phyloP scores from a whole-genome alignment of 92 coral and sea anemone species.

The Paragorgia papillata region DNA sequence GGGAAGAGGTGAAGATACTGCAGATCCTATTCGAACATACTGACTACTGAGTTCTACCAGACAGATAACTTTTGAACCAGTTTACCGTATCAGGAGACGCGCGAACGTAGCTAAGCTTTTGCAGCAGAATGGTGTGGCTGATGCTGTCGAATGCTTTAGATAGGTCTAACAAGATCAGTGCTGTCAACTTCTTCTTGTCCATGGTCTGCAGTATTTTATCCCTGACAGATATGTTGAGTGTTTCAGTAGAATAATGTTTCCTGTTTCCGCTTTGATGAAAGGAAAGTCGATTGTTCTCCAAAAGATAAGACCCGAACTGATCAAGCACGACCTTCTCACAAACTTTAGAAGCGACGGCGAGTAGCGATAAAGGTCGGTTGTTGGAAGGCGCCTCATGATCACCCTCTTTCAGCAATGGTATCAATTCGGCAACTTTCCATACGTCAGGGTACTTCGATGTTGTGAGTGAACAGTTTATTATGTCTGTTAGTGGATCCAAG shows the following conservation, averaged over 20 bases:
- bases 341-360: conserved; percentile 50
- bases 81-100: not conserved
- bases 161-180: not conserved
- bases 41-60: conserved; percentile 41
- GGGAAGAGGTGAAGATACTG: conserved; percentile 43
- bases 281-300: not conserved
- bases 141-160: conserved; percentile 54
- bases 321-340: conserved; percentile 42
- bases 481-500: conserved; percentile 43
- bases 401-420: conserved; percentile 48
- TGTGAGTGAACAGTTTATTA: conserved; percentile 38
- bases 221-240: conserved; percentile 25
- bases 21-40: conserved; percentile 54
- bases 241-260: conserved; percentile 40
- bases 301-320: conserved; percentile 39
- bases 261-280: conserved; percentile 32
- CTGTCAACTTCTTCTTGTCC: conserved; percentile 13
- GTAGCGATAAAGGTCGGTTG: conserved; percentile 49
- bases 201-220: conserved; percentile 40
- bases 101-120: conserved; percentile 6
- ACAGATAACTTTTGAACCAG: conserved; percentile 50
- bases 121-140: conserved; percentile 29
- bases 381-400: conserved; percentile 50
- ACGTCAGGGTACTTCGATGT: conserved; percentile 12
- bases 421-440: conserved; percentile 55